Evolutionary conservation across 2,888 invertebrate genomes (phyloP), one percentile per base, ranked within the genome.

Genomic region (Willowsia nigromaculata): DNA sequence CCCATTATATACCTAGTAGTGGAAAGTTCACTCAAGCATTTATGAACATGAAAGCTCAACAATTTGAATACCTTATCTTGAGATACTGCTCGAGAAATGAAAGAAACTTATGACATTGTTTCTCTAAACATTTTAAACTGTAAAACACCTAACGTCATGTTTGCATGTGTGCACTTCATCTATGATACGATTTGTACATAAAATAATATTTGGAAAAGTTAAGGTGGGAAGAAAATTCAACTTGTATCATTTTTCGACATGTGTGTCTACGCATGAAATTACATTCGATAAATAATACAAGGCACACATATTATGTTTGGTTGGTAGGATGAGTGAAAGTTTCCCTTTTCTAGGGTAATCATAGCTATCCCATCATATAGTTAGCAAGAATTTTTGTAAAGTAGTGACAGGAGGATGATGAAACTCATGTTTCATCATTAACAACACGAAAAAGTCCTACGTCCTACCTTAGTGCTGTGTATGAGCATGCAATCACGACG

Each of bases 401-500:
- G 3, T 43, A 40, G 47, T 71, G 47, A 22, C 71, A 47, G 11
- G 71, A 71, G 47, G 25, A 43, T 47, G 40, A 27, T 47, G 37
- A 43, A 71, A 71, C 71, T 25, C 47, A 25, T 15, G 71, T 71
- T 71, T 27, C 47, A 22, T 71, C 40, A 43, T 40, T 71, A 68
- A 37, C 40, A 71, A 22, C n/a, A n/a, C n/a, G n/a, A n/a, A n/a
- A n/a, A n/a, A n/a, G n/a, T n/a, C n/a, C n/a, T n/a, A n/a, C n/a
- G n/a, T n/a, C n/a, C 37, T 71, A 25, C 43, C 2, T 30, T 71
- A 7, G n/a, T 43, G 18, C 71, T 18, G 71, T 71, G 18, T 71
- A 43, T 71, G 43, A 71, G 43, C 71, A 71, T 25, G 71, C 71
- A 71, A 43, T 43, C 43, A 27, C 71, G 25, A 11, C 27, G 22